Evolutionary conservation across 1,140 invertebrate genomes (phyloP), one percentile per base, ranked within the genome.

Genomic region (Planococcus citri): DNA sequence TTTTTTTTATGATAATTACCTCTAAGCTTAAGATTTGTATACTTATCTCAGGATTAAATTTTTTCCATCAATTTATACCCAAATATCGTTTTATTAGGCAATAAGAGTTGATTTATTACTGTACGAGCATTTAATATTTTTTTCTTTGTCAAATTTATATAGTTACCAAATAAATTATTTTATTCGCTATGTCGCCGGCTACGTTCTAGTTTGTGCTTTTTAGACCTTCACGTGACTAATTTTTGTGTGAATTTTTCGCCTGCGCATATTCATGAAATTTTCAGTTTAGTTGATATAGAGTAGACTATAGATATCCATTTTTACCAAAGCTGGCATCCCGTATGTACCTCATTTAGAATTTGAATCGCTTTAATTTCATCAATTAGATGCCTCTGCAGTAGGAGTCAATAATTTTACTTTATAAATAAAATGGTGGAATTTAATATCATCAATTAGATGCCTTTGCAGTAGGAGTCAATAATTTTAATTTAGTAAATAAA

Each of bases 1-100:
- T 25, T 64, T 64, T 64, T 64, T 64, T 12, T 64, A 64, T 20
- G 6, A 51, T 51, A n/a, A 51, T 51, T 51, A 51, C 10, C n/a
- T 9, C 6, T 51, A 51, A 51, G 10, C 41, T 51, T 51, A 51
- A 51, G 41, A 51, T 51, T 51, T 51, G 41, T 51, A 51, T 9
- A 51, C 41, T 3, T 17, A 51, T 51, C 41, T 51, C 41, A 51
- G 41, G 41, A 51, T 17, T 2, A 51, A 33, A n/a, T 37, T 37
- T 37, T 37, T 37, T 37, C 14, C n/a, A 17, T 51, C 2, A 14
- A 9, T 51, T 51, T 51, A 51, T 14, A n/a, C n/a, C n/a, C n/a
- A n/a, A n/a, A n/a, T 33, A 33, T 33, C 29, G 29, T 33, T 33
- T 33, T n/a, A 17, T 37, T 51, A 51, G 41, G 12, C 6, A 51